Evolutionary conservation across 2,888 invertebrate species (phyloP), one percentile per base, ranked within the genome.

Genomic region (Netelia virgata): DNA sequence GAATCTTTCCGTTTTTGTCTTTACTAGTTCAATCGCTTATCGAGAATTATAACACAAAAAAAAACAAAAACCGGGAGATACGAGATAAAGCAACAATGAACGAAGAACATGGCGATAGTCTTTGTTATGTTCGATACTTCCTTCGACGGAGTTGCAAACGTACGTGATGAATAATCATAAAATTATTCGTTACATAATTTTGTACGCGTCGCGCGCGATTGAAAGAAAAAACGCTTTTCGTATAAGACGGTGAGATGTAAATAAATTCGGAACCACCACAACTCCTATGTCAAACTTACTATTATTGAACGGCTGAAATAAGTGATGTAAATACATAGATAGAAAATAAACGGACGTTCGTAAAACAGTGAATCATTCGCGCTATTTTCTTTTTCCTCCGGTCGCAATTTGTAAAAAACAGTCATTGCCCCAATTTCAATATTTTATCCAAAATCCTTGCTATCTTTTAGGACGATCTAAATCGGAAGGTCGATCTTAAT

Each of bases 291-390:
- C 59, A 87, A 88, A 81, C 74, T 78, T 87, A 87, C 85, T 83
- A 86, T 88, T 87, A 84, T 87, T 87, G 85, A 88, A 86, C 73
- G 82, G 82, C 86, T 89, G 78, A 88, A 85, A 86, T 86, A 87
- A 86, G 85, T 89, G 88, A 87, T 91, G 91, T 91, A 83, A 83
- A 86, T 86, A 91, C 79, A 86, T 90, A 90, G 87, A 80, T 84
- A 85, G 79, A 89, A 50, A 91, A 90, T 90, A 90, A 89, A 89
- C 18, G 87, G 82, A 86, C 83, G 89, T 89, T 90, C 88, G 89
- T 80, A 87, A 90, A 74, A 83, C 74, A 87, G 53, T 64, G 50
- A 70, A 73, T 69, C 9, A 61, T 14, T 28, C 28, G 28, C 28
- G 2, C 36, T n/a, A 9, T 66, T 73, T n/a, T 16, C 1, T 50